phyloP scores from a whole-genome alignment of 2,888 invertebrate genomes.

The Rhaphigaster nebulosa region DNA sequence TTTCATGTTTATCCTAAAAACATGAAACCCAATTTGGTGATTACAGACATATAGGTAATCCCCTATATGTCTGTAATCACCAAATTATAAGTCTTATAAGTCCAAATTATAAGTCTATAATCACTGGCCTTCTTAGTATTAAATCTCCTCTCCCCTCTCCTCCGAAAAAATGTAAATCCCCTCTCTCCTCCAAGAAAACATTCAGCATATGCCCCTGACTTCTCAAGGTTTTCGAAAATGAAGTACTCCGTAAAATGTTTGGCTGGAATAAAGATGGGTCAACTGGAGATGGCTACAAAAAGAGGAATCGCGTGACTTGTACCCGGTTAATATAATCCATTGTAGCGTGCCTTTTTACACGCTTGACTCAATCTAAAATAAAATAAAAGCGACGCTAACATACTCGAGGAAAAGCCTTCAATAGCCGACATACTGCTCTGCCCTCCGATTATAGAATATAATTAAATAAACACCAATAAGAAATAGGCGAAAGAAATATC shows the following conservation, averaged over 20 bases:
- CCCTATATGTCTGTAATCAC: too few relatives aligned
- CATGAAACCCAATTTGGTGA: too few relatives aligned
- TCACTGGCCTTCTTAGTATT: too few relatives aligned
- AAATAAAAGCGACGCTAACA: background rate
- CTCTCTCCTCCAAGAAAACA: too few relatives aligned
- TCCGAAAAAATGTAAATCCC: too few relatives aligned
- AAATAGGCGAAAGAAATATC: background rate
- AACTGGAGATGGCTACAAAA: background rate
- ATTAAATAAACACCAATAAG: background rate
- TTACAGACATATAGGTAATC: too few relatives aligned
- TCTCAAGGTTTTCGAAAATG: too few relatives aligned
- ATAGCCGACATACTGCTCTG: background rate
- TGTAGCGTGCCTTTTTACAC: background rate
- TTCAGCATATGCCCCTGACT: too few relatives aligned
- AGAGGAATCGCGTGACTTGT: background rate
- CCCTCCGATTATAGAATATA: background rate
- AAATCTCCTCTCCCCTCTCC: too few relatives aligned
- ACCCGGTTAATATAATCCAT: background rate
- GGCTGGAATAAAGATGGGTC: background rate
- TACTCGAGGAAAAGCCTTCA: background rate
- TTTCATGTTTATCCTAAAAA: too few relatives aligned
- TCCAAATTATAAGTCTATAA: too few relatives aligned
- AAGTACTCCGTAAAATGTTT: background rate
- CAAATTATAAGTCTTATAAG: too few relatives aligned
- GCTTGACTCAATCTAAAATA: background rate